phyloP scores from a whole-genome alignment of 2,797 vertebrate genomes.

The Simalia tracyae region DNA sequence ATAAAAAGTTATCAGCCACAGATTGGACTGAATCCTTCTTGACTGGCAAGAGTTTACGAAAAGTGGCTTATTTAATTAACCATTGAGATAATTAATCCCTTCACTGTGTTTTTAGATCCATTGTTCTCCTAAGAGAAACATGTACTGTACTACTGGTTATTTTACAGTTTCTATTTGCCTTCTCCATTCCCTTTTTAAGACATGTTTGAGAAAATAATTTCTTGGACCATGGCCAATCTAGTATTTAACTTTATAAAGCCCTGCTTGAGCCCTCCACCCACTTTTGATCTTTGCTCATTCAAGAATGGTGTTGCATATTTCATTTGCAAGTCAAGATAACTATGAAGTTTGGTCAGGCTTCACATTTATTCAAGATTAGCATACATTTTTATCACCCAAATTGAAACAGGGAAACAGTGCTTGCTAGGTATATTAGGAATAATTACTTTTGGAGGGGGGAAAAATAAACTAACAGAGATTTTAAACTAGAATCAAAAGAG shows the following conservation, averaged over 20 bases:
- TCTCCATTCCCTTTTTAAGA: neutral
- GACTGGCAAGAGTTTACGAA: neutral
- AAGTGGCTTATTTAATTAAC: constrained; percentile 20
- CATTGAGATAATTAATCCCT: constrained; percentile 12
- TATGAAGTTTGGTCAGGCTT: neutral
- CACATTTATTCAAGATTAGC: neutral
- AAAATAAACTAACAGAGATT: neutral
- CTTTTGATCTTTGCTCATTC: neutral
- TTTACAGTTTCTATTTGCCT: neutral
- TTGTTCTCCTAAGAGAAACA: neutral
- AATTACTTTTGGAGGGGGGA: neutral
- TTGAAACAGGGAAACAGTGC: neutral
- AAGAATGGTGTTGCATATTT: neutral
- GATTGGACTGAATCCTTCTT: neutral
- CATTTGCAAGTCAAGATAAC: constrained; percentile 1
- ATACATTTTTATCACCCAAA: neutral
- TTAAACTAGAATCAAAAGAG: neutral
- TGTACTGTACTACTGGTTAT: neutral
- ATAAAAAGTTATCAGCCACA: neutral
- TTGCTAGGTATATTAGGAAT: neutral
- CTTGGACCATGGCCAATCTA: neutral
- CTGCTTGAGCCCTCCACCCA: neutral
- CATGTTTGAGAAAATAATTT: neutral
- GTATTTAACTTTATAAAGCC: neutral
- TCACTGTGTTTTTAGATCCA: neutral